Percentiles rank a stretch among this genome's conserved stretches.
Conservation (phyloP, 2,797 vertebrate species). For the Sebastes diaconus region DNA sequence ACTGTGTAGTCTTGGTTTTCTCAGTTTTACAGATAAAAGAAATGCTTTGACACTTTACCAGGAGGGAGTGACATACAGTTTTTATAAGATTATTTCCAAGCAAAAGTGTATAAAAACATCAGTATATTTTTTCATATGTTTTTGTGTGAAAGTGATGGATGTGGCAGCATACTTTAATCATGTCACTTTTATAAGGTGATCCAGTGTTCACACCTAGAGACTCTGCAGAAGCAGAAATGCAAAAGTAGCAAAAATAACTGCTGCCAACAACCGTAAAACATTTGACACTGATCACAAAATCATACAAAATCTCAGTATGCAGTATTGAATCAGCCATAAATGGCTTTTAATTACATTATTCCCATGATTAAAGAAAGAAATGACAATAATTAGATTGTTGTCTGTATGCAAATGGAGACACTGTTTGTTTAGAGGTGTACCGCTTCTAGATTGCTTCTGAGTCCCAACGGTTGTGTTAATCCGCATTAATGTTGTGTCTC, state of each 20-base stretch:
- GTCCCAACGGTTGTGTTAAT: slow-evolving; percentile 30
- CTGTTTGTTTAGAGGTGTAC: slow-evolving; percentile 37
- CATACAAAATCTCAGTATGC: neutral
- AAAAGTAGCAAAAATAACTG: neutral
- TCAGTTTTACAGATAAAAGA: neutral
- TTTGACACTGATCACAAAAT: neutral
- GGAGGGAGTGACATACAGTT: neutral
- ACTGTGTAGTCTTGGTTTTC: neutral
- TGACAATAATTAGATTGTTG: neutral
- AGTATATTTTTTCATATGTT: neutral
- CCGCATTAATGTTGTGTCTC: slow-evolving; percentile 19
- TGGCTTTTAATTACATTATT: neutral
- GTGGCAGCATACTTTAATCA: neutral
- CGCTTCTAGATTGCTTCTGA: slow-evolving; percentile 15
- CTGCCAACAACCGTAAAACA: neutral
- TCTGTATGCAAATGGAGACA: neutral
- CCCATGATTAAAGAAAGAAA: neutral
- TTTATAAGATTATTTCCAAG: neutral
- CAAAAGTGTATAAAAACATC: neutral
- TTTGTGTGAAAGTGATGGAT: neutral
- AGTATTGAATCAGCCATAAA: neutral
- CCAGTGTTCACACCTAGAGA: neutral
- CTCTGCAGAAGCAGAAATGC: neutral
- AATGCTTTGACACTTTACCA: neutral
- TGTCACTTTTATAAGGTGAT: neutral